Conservation (phyloP, 1,140 invertebrate species). For the Penaeus chinensis region DNA sequence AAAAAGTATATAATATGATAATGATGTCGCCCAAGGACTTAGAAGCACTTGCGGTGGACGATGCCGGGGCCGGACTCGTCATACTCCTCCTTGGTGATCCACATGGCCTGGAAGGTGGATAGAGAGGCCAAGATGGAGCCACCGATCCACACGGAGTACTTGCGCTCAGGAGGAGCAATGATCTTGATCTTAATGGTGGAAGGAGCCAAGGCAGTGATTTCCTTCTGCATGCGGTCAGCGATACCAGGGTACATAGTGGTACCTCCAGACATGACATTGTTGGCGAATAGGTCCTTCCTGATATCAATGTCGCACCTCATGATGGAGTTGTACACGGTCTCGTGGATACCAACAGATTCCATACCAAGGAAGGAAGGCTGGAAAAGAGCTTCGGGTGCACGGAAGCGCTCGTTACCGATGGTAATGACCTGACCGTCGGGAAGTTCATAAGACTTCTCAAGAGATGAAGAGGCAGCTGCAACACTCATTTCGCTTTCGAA, state of each 20-base stretch:
- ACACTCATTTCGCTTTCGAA: constrained; percentile 63
- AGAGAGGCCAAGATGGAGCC: constrained; percentile 59
- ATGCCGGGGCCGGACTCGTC: constrained; percentile 57
- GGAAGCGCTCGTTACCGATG: constrained; percentile 73
- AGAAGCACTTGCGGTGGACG: constrained; percentile 59
- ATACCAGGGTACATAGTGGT: constrained; percentile 76
- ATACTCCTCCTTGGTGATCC: constrained; percentile 60
- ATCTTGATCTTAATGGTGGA: constrained; percentile 60
- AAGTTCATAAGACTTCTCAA: constrained; percentile 69
- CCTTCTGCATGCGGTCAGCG: constrained; percentile 74
- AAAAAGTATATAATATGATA: too few relatives aligned
- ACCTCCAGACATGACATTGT: constrained; percentile 75
- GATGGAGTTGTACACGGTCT: constrained; percentile 79
- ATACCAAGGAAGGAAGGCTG: constrained; percentile 83
- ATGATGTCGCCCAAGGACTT: background rate
- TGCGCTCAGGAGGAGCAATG: constrained; percentile 52
- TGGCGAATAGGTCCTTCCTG: constrained; percentile 85
- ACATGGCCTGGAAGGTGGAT: constrained; percentile 60
- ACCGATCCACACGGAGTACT: constrained; percentile 60
- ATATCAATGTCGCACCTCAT: constrained; percentile 73
- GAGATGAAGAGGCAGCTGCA: constrained; percentile 63
- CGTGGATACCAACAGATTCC: constrained; percentile 85
- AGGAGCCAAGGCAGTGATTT: constrained; percentile 67
- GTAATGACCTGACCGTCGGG: constrained; percentile 69
- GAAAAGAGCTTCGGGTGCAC: constrained; percentile 86